Evolutionary conservation across 2,797 vertebrate species (phyloP).

Genomic region (Rhyacichthys aspro): DNA sequence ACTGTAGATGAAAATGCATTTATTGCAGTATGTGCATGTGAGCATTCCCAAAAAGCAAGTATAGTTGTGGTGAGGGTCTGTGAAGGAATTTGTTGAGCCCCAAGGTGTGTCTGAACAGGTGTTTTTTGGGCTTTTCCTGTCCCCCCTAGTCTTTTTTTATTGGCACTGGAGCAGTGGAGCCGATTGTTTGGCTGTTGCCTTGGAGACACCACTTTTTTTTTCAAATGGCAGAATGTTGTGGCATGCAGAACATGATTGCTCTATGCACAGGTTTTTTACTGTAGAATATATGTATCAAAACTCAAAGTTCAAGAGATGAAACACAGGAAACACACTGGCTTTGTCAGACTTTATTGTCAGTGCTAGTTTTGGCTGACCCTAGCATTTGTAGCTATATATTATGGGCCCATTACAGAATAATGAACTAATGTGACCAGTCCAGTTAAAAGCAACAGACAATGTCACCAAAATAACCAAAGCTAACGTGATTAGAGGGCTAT

Average conservation of each 20-base stretch:
- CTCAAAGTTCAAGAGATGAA: constrained; percentile 21
- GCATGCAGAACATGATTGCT: constrained; percentile 66
- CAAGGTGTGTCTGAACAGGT: constrained; percentile 73
- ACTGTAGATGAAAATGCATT: no score
- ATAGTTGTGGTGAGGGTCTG: constrained; percentile 41
- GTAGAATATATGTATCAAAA: constrained; percentile 24
- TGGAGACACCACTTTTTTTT: constrained; percentile 73
- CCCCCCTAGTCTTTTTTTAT: constrained; percentile 62
- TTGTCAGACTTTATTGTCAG: background rate
- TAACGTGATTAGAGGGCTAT: constrained; percentile 26
- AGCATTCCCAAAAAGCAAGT: background rate
- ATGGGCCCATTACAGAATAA: no score
- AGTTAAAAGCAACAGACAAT: constrained; percentile 34
- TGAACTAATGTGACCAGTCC: constrained; percentile 1
- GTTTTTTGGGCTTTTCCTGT: constrained; percentile 63
- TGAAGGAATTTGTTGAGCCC: constrained; percentile 62
- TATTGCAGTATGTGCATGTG: no score
- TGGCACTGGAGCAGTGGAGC: constrained; percentile 48
- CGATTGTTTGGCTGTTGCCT: constrained; percentile 72
- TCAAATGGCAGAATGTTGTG: constrained; percentile 66
- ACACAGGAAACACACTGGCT: background rate
- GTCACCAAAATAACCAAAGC: constrained; percentile 35
- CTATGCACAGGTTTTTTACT: constrained; percentile 39
- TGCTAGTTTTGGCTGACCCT: no score
- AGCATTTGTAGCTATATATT: no score